A percentile compares a stretch with the other conserved stretches of the same genome.
Conservation (phyloP, 1,140 invertebrate species). For the Bradysia coprophila region DNA sequence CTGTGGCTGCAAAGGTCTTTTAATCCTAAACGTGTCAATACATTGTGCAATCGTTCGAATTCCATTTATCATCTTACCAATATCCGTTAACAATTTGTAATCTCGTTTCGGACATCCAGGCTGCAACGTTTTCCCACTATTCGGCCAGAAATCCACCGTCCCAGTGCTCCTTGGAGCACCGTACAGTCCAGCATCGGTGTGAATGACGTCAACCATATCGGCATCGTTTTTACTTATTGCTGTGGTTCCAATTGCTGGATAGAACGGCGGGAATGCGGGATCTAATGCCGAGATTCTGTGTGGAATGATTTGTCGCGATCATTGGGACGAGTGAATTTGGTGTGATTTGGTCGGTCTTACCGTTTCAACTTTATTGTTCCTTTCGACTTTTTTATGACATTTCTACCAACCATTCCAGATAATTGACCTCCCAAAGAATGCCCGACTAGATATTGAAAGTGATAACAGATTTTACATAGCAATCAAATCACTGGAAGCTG, state of each 20-base stretch:
- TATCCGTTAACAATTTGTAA: conserved; percentile 19
- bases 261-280: conserved; percentile 38
- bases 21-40: conserved; percentile 24
- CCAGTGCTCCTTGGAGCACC: conserved; percentile 32
- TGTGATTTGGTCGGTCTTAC: conserved; percentile 6
- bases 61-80: conserved; percentile 7
- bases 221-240: conserved; percentile 42
- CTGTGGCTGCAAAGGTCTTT: conserved; percentile 46
- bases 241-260: conserved; percentile 29
- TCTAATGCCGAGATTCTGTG: conserved; percentile 34
- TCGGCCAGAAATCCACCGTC: conserved; percentile 41
- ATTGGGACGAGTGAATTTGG: background rate
- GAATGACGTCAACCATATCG: conserved; percentile 45
- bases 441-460: too few species aligned
- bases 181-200: conserved; percentile 41
- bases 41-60: background rate
- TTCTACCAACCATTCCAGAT: conserved; percentile 39
- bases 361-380: conserved; percentile 16
- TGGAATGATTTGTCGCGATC: conserved; percentile 1
- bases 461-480: too few species aligned
- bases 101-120: conserved; percentile 31
- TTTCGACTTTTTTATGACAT: conserved; percentile 15
- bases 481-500: too few species aligned
- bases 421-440: conserved; percentile 61
- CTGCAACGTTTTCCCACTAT: conserved; percentile 32